Conservation (phyloP, 2,113 vertebrate genomes). For the Mormoops blainvillei region DNA sequence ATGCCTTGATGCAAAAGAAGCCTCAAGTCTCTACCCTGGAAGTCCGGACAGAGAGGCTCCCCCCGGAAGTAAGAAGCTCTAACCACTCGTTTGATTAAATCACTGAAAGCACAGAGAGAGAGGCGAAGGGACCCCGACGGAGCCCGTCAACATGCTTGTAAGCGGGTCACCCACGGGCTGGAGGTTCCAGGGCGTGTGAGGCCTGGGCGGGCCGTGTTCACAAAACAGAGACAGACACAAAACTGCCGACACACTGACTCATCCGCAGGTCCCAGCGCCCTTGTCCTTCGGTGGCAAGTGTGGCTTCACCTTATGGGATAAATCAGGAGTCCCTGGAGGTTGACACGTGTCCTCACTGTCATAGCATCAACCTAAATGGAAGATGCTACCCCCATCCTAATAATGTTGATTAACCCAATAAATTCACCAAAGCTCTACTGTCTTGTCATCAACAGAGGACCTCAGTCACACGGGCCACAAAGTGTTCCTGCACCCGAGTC, state of each 20-base stretch:
- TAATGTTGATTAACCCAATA: no score
- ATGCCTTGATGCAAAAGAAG: neutral
- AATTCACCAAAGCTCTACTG: neutral
- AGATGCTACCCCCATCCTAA: neutral
- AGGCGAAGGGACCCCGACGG: neutral
- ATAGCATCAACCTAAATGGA: neutral
- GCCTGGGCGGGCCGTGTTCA: neutral
- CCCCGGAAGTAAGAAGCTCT: neutral
- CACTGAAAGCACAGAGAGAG: neutral
- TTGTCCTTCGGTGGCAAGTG: neutral
- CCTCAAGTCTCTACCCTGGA: no score
- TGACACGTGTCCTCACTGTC: neutral
- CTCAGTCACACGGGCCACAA: neutral
- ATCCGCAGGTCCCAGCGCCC: no score
- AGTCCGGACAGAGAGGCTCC: neutral
- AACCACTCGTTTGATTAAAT: neutral
- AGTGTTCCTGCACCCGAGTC: no score
- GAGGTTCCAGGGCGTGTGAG: neutral
- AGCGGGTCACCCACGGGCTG: no score
- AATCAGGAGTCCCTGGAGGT: neutral
- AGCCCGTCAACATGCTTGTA: neutral
- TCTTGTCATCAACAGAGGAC: neutral
- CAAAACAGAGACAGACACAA: neutral
- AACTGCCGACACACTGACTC: neutral
- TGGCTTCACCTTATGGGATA: neutral